These are phyloP conservation scores for Zoanthus sociatus DNA, from an alignment of 92 coral and sea anemone species.

Conservation along the genomic window DNA sequence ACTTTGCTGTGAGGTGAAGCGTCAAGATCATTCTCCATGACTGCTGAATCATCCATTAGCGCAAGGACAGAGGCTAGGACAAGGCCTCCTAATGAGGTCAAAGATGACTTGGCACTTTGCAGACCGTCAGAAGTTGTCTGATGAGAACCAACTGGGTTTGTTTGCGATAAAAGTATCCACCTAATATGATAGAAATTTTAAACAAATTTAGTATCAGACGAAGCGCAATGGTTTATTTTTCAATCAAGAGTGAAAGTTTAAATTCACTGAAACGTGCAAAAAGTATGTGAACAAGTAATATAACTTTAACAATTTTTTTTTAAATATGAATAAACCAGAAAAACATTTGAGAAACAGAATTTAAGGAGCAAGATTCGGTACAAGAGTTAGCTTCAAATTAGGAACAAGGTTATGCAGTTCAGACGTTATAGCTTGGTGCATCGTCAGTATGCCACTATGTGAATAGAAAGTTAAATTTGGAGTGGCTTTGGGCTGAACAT, in stretches of 20 bases:
- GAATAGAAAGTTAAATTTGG: no score
- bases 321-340: background rate
- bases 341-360: no score
- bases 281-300: no score
- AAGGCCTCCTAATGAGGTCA: background rate
- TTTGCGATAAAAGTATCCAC: background rate
- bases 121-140: background rate
- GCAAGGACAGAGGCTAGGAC: conserved; percentile 1
- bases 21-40: background rate
- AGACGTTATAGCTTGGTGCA: no score
- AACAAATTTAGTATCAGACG: background rate
- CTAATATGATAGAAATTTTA: background rate
- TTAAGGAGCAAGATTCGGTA: no score
- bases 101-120: conserved; percentile 5
- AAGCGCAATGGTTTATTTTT: background rate
- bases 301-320: no score
- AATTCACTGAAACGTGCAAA: background rate
- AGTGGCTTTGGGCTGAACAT: no score
- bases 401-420: no score
- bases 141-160: background rate
- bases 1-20: background rate
- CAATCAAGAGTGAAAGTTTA: background rate
- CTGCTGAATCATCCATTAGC: background rate
- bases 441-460: no score
- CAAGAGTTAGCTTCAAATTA: no score